Evolutionary conservation across 2,113 vertebrate species (phyloP).

Genomic region (Sapayoa aenigma): DNA sequence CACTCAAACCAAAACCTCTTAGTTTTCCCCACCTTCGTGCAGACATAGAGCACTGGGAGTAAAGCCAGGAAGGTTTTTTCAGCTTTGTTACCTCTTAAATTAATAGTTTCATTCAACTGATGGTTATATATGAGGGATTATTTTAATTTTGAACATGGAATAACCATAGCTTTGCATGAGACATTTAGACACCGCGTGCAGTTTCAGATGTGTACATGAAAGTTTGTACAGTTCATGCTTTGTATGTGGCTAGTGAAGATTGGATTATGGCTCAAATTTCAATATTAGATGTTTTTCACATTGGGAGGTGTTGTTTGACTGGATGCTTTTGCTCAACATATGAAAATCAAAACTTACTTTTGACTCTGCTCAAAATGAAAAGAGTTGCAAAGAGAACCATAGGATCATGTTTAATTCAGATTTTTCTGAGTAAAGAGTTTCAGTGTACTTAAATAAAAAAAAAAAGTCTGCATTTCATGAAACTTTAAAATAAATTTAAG

Average conservation of each 20-base stretch:
- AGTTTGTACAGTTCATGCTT: background rate
- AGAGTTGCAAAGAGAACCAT: background rate
- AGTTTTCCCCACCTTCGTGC: background rate
- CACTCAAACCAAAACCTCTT: background rate
- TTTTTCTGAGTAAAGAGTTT: background rate
- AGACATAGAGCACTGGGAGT: background rate
- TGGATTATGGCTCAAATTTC: background rate
- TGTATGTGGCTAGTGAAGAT: background rate
- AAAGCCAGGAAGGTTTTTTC: background rate
- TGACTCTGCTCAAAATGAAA: background rate
- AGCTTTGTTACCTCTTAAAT: background rate
- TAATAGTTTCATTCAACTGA: background rate
- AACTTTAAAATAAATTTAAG: background rate
- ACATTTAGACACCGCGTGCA: background rate
- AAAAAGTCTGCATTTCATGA: background rate
- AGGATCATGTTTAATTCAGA: background rate
- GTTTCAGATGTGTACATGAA: background rate
- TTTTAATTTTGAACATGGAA: background rate
- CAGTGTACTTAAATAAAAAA: background rate
- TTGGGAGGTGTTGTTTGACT: background rate
- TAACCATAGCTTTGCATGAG: background rate
- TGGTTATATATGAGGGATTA: background rate
- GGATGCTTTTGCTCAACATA: background rate
- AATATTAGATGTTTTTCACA: background rate
- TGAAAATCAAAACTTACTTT: background rate